Base-by-base conservation (phyloP, 2,797 vertebrate genomes). In the Halcyon smyrnensis region DNA sequence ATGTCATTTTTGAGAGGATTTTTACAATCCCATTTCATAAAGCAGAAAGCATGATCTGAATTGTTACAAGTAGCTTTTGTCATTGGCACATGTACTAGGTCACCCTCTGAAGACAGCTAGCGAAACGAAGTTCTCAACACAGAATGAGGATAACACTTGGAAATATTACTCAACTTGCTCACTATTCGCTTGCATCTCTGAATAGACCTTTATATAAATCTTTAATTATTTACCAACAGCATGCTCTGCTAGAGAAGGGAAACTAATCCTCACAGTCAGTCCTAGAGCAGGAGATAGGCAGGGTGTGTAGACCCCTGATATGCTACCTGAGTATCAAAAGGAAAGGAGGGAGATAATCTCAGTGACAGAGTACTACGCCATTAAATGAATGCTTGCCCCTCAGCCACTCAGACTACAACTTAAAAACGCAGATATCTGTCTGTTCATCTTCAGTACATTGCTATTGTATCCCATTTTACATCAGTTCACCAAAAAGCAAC, bases 1-100 rank as follows among this genome's bases (percentile, higher is more conserved):
- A 97, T 97, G 97, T 97, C 96, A 95, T 97, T 98, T 98, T 97
- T 96, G 93, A 98, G 97, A 97, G 97, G 97, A 98, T 98, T 98
- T 97, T 97, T 96, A 96, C 97, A 98, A 98, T 98, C 97, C 91
- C 68, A 95, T 97, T 97, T 98, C 96, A 95, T 96, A 97, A 97
- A 94, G 96, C 95, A 98, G 71, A 96, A 98, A 97, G 97, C 97
- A 96, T 93, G 96, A 94, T 97, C 93, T 91, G 97, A 97, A 98
- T 97, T 93, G 93, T 96, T 97, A 97, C 94, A 91, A 97, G 95
- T 70, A 95, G 95, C 94, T 97, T 97, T 97, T 97, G 94, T 98
- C 97, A 98, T 94, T 97, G 97, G 86, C 75, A 78, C 84, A 75
- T 28, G 84, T 75, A 76, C 85, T 70, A 89, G 96, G 97, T 96